These are phyloP conservation scores for Sebastes diaconus DNA, from an alignment of 2,797 vertebrate species.

Conservation along the genomic window DNA sequence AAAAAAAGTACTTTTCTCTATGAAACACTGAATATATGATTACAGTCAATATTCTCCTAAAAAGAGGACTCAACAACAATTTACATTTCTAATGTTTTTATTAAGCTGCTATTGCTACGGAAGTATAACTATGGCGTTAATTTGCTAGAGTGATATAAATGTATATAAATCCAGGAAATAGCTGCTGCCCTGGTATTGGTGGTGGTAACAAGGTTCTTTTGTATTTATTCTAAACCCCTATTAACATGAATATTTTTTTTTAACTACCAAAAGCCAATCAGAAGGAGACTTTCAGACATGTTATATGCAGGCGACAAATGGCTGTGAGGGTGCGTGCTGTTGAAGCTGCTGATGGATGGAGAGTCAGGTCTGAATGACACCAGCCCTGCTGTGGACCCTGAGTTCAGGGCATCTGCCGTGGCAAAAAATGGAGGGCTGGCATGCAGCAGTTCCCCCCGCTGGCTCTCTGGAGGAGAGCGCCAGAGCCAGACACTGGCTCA, in stretches of 20 bases:
- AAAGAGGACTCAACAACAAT: background rate
- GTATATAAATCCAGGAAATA: background rate
- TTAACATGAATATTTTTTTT: background rate
- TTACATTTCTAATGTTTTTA: background rate
- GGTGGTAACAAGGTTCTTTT: background rate
- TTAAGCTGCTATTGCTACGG: background rate
- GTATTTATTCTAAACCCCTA: background rate
- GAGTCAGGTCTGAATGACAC: conserved; percentile 48
- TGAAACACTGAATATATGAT: background rate
- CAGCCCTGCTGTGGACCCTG: conserved; percentile 48
- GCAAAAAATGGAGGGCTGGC: conserved; percentile 37
- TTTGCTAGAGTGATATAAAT: background rate
- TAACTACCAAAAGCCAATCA: accelerated
- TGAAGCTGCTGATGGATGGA: conserved; percentile 53
- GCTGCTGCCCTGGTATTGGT: no score
- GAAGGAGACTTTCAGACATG: conserved; percentile 3
- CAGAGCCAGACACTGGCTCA: conserved; percentile 49
- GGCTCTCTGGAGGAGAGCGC: conserved; percentile 40
- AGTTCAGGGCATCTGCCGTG: conserved; percentile 59
- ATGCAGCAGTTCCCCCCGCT: conserved; percentile 26
- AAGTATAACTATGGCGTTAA: no score
- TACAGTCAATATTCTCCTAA: background rate
- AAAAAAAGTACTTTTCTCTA: background rate
- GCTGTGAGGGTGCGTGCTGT: conserved; percentile 29
- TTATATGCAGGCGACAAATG: conserved; percentile 45